phyloP scores from a whole-genome alignment of 23 tunicate species.

The Ascidia mentula region DNA sequence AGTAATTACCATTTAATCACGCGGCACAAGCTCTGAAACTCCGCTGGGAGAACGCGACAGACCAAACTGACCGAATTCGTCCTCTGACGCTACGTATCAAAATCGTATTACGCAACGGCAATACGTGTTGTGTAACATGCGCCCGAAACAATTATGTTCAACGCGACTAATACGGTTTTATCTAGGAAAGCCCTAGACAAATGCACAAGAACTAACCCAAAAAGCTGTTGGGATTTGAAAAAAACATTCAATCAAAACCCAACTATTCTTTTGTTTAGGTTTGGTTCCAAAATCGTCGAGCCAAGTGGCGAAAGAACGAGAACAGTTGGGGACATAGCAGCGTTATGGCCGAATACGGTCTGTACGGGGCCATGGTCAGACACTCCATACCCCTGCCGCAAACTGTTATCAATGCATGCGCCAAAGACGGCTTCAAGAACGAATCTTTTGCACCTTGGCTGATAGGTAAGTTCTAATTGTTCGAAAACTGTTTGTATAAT shows the following conservation, averaged over 20 bases:
- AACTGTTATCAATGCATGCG: constrained; percentile 51
- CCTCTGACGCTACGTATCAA: too few species aligned
- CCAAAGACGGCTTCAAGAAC: constrained; percentile 54
- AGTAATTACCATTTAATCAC: not conserved
- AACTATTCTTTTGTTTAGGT: constrained; percentile 32
- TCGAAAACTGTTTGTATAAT: too few species aligned
- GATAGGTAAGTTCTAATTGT: constrained; percentile 77
- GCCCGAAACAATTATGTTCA: too few species aligned
- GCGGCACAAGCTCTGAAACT: not conserved
- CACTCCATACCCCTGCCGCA: constrained; percentile 82
- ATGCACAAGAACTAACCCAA: too few species aligned
- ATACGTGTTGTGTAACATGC: too few species aligned
- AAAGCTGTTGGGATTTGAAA: too few species aligned
- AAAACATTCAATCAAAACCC: not conserved
- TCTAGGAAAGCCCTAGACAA: too few species aligned
- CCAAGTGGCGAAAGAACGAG: constrained; percentile 78
- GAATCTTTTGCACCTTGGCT: constrained; percentile 70
- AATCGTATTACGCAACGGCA: too few species aligned
- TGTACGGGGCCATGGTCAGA: constrained; percentile 90
- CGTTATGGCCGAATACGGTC: constrained; percentile 87
- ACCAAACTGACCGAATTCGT: not conserved
- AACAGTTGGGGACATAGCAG: constrained; percentile 89
- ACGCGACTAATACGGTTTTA: too few species aligned
- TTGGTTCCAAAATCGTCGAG: constrained; percentile 91
- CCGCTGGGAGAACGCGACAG: not conserved